Evolutionary conservation across 2,113 vertebrate species (phyloP), one percentile per base, ranked within the genome.

Genomic region (Lepisosteus osseus): DNA sequence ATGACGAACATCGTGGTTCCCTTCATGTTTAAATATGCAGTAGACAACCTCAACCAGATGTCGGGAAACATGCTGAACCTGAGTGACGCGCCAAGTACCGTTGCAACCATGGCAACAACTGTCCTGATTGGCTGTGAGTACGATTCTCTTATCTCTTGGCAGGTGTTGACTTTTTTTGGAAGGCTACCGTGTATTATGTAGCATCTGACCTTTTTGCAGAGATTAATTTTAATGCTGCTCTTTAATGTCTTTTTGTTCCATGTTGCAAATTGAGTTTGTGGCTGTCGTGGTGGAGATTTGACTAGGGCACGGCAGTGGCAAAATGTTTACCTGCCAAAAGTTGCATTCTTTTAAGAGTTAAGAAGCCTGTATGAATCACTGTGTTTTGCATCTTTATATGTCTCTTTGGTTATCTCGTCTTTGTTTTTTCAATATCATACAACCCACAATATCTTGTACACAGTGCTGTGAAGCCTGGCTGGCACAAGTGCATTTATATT

Each of bases 21-120:
- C 79, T 97, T 99, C 95, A 99, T 99, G 96, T 99, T 99, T 94
- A 99, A 99, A 90, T 97, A 97, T 86, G 97, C 94, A 78, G 95
- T 99, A 85, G 97, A 99, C 85, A 90, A 72, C 89, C 95, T 99
- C 80, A 99, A 99, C 93, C 92, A 98, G 92, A 86, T 98, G 81
- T 98, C 97, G 73, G 97, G 96, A 88, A 94, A 95, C 77, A 88
- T 96, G 86, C 92, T 99, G 83, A 94, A 96, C 93, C 93, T 99
- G 76, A 87, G 82, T 77, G 92, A 97, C 79, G 95, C 95, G 72
- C 93, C 97, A 64, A 94, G 92, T 88, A 97, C 97, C 9, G 95
- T 93, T 86, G 94, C 94, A 82, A 96, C 97, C 73, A 93, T 99
- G 94, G 96, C 97, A 83, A 98, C 96, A 59, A 90, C 96, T 45